phyloP scores from a whole-genome alignment of 2,797 vertebrate genomes.

The Phoxinus dragarum region DNA sequence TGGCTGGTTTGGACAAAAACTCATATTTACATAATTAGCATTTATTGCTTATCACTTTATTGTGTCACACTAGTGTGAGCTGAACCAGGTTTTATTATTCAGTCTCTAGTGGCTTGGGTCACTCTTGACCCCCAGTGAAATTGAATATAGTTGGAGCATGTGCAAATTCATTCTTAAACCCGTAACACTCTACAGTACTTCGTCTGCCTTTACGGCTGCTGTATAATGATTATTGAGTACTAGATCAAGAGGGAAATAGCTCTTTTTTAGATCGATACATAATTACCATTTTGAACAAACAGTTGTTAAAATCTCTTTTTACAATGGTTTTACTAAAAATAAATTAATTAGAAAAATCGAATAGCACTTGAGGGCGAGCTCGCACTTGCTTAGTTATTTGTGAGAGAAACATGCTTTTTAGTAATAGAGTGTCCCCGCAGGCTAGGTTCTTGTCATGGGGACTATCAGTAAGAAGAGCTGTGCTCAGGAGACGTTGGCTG shows the following conservation, averaged over 20 bases:
- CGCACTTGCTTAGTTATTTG: slow-evolving; percentile 10
- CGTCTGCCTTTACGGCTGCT: slow-evolving; percentile 7
- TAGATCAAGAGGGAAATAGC: slow-evolving; percentile 33
- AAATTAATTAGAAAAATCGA: slow-evolving; percentile 28
- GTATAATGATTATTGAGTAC: slow-evolving; percentile 32
- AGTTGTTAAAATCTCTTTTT: slow-evolving; percentile 36
- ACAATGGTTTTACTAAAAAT: slow-evolving; percentile 33
- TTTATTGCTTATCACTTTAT: neutral
- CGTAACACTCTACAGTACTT: neutral
- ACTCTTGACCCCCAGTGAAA: slow-evolving; percentile 7
- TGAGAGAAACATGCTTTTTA: slow-evolving; percentile 13
- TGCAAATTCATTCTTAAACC: neutral
- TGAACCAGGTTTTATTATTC: neutral
- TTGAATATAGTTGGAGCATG: neutral
- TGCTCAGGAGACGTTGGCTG: slow-evolving; percentile 16
- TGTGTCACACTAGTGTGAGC: neutral
- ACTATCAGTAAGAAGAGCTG: slow-evolving; percentile 11
- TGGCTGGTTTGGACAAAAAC: neutral
- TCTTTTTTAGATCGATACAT: slow-evolving; percentile 44
- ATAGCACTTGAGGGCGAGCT: slow-evolving; percentile 12
- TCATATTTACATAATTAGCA: neutral
- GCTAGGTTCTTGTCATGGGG: slow-evolving; percentile 30
- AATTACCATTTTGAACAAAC: slow-evolving; percentile 42
- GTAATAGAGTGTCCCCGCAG: slow-evolving; percentile 39
- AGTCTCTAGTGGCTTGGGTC: neutral